A percentile compares a stretch with the other conserved stretches of the same genome.
Evolutionary conservation across 2,888 invertebrate species (phyloP).

Genomic region (Meghimatium bilineatum): DNA sequence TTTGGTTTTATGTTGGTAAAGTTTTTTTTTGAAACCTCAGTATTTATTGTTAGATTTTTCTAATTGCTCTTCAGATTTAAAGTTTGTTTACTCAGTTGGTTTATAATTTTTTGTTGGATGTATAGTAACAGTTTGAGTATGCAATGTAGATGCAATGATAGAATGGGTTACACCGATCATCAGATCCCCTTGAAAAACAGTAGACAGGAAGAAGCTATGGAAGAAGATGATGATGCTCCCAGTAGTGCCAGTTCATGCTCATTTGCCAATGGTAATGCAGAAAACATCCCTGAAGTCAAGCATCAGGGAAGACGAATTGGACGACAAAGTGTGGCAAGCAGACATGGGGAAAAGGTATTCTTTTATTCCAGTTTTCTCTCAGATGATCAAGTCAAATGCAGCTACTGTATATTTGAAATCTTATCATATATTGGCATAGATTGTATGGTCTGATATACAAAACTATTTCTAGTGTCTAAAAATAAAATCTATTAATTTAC

Average conservation of each 20-base stretch:
- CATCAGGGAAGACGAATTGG: constrained; percentile 31
- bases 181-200: constrained; percentile 43
- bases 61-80: neutral
- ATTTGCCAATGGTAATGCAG: constrained; percentile 46
- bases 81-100: neutral
- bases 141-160: constrained; percentile 6
- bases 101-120: neutral
- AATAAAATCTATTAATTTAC: too few relatives aligned
- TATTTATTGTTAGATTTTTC: neutral
- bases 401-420: neutral
- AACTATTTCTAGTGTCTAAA: too few relatives aligned
- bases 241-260: constrained; percentile 46
- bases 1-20: neutral
- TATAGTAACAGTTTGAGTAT: neutral
- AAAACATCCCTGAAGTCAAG: constrained; percentile 47
- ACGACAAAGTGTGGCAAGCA: constrained; percentile 28
- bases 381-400: neutral
- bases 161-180: constrained; percentile 41
- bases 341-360: constrained; percentile 46
- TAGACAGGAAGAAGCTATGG: constrained; percentile 49
- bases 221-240: constrained; percentile 47
- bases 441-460: too few relatives aligned
- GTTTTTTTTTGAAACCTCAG: neutral
- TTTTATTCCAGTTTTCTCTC: neutral
- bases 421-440: too few relatives aligned